Evolutionary conservation across 2,113 vertebrate genomes (phyloP), one percentile per base, ranked within the genome.

Genomic region (Pangasianodon hypophthalmus): DNA sequence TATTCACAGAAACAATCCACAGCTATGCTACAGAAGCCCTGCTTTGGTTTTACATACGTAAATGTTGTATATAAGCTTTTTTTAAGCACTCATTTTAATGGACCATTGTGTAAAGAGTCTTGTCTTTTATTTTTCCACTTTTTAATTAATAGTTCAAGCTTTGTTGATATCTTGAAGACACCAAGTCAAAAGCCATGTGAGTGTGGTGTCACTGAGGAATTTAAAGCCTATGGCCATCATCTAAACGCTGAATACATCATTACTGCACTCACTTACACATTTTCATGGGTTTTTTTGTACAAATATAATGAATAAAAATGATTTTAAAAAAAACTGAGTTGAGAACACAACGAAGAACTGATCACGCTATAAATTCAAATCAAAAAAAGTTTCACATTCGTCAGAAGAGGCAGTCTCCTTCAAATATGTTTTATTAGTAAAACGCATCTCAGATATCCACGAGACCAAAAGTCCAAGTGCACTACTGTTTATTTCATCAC

Each of bases 21-120:
- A 19, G 37, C 54, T 79, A 5, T 16, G 69, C 50, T 77, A 48
- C 64, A 37, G n/a, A 54, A 32, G 19, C 50, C 60, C 50, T 82
- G 77, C 62, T 88, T 80, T 62, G 64, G 64, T 32, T 87, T 79
- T 79, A 79, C 52, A 80, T 18, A 46, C 24, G 18, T 60, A 62
- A 48, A 44, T n/a, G 56, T 87, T 93, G 93, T 94, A 91, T 88
- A 95, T 92, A 94, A 48, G 16, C 71, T 24, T 56, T 81, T 93
- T 93, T 92, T 93, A 92, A 92, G 93, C 86, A 81, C 92, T 92
- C 84, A 79, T 81, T 88, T 80, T 64, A 69, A 92, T 85, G 88
- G 14, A 56, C 13, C 29, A 3, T 82, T 32, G 14, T 82, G 77
- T 60, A 37, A 56, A 37, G n/a, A 58, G 32, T 56, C n/a, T 21